phyloP scores from a whole-genome alignment of 2,113 vertebrate genomes.

The Erythrocebus patas region DNA sequence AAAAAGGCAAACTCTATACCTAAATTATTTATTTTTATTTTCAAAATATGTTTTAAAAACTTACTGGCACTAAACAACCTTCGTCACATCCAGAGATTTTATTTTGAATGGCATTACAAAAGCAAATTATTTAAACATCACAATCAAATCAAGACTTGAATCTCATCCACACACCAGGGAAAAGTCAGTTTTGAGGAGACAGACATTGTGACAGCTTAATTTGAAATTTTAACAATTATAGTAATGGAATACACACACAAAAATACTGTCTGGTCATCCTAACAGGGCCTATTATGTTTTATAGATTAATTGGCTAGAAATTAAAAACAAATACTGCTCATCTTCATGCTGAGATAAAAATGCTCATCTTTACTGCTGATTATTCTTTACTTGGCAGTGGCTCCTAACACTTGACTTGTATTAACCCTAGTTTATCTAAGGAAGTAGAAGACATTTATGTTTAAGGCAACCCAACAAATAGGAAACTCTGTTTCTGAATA shows the following conservation, averaged over 20 bases:
- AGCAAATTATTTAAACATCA: background rate
- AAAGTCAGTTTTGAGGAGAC: background rate
- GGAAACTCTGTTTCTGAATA: background rate
- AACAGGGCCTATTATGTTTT: background rate
- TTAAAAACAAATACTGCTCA: background rate
- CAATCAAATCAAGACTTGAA: slow-evolving; percentile 20
- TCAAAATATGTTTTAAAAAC: background rate
- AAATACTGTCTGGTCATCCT: background rate
- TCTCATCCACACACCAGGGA: background rate
- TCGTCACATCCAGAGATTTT: background rate
- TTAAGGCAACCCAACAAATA: background rate
- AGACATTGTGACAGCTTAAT: background rate
- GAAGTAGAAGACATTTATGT: background rate
- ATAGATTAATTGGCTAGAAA: background rate
- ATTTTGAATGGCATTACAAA: background rate
- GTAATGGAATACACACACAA: background rate
- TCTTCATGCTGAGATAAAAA: background rate
- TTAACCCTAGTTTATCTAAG: background rate
- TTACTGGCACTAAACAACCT: background rate
- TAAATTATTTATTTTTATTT: background rate
- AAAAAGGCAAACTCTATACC: background rate
- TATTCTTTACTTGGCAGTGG: background rate
- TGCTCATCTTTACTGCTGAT: background rate
- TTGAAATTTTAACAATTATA: background rate
- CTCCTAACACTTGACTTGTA: background rate